Evolutionary conservation across 2,113 vertebrate genomes (phyloP), one percentile per base, ranked within the genome.

Genomic region (Proterorhinus semilunaris): DNA sequence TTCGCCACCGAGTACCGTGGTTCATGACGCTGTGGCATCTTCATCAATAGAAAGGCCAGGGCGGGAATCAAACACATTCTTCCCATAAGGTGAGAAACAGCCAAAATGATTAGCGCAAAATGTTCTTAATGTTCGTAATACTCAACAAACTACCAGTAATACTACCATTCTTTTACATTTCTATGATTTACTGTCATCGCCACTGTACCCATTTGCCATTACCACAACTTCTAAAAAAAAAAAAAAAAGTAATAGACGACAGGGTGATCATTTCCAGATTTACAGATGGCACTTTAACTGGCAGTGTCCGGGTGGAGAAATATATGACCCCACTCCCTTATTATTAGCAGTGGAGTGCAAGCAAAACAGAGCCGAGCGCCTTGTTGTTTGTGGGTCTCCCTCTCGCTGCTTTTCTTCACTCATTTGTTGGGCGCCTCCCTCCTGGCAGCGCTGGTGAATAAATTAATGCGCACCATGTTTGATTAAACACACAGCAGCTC

Each of bases 391-490:
- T 71, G 74, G 43, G 68, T 76, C 61, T 74, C 21, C 6, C 59
- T 63, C 71, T 83, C 64, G 59, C 66, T 51, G 68, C 72, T 75
- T 80, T 77, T 81, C 72, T 79, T 74, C 47, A 51, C 72, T 79
- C 70, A 64, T 80, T 84, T 87, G 74, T 75, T 78, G 71, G 57
- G 66, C 69, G 71, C 69, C 79, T 73, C 84, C 69, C 48, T 7
- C 17, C 76, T 90, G 82, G 80, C 81, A 75, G 66, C 71, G 11
- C 4, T 71, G 55, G 65, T 55, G 70, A 89, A 87, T 85, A 82
- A 78, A 87, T 89, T 68, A 82, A 88, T 80, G 64, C 65, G 62
- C 42, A 27, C 55, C 16, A 0, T 69, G 44, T 76, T 81, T 75
- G 64, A 82, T 75, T 69, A 75, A 52, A 61, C 72, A 52, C 64